A percentile compares a stretch with the other conserved stretches of the same genome.
Conservation (phyloP, 2,113 vertebrate genomes). For the Eptesicus fuscus region DNA sequence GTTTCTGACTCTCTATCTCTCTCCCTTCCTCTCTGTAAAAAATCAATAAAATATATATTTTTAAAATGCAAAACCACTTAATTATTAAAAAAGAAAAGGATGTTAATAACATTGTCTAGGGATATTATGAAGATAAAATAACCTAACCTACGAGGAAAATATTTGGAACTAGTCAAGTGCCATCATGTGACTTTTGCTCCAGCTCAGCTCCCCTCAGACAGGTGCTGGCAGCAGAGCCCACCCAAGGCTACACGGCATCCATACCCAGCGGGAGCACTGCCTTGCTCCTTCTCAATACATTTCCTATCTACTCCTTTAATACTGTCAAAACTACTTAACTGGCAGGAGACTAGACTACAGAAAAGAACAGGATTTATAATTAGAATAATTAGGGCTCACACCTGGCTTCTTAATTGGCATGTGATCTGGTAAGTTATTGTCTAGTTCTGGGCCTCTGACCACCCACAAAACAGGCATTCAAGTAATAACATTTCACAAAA, state of each 20-base stretch:
- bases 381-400: background rate
- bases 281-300: no score
- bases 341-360: background rate
- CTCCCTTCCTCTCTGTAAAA: no score
- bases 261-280: fast-evolving
- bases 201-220: fast-evolving
- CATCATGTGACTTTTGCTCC: background rate
- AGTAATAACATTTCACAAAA: no score
- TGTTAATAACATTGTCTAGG: fast-evolving
- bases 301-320: fast-evolving
- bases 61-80: no score
- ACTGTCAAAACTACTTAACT: background rate
- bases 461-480: background rate
- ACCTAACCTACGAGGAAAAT: background rate
- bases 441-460: background rate
- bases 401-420: fast-evolving
- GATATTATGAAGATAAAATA: background rate
- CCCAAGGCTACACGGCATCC: fast-evolving
- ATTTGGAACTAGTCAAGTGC: background rate
- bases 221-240: fast-evolving
- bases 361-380: no score
- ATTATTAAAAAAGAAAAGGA: background rate
- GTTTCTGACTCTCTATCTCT: no score
- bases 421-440: fast-evolving
- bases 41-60: no score